phyloP scores from a whole-genome alignment of 2,797 vertebrate species.

The Acanthornis magna region DNA sequence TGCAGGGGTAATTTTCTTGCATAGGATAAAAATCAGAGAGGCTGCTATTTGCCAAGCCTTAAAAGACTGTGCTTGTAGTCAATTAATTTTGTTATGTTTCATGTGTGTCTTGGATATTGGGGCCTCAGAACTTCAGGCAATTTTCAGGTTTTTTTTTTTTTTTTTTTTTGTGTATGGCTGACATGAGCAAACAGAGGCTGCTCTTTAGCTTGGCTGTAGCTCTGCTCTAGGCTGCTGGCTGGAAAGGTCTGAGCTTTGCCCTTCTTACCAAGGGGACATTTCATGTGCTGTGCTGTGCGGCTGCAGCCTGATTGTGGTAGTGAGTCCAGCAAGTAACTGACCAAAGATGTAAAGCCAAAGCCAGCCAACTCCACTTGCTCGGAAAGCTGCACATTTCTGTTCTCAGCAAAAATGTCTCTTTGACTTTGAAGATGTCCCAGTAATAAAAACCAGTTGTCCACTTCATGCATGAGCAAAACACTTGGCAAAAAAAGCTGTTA shows the following conservation, averaged over 20 bases:
- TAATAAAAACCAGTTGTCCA: conserved; percentile 24
- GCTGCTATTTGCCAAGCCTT: background rate
- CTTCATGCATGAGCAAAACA: background rate
- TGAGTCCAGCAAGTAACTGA: background rate
- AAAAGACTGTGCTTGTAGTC: background rate
- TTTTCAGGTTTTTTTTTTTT: background rate
- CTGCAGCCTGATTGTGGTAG: background rate
- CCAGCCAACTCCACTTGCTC: background rate
- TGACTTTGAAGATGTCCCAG: background rate
- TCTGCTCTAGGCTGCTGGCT: background rate
- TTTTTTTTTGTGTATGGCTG: background rate
- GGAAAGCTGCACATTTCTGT: background rate
- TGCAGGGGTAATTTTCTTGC: conserved; percentile 8
- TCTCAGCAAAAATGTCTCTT: background rate
- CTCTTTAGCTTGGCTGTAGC: background rate
- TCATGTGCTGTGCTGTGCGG: background rate
- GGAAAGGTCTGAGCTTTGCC: background rate
- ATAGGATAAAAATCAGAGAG: background rate
- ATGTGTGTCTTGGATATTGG: background rate
- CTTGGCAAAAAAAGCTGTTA: background rate
- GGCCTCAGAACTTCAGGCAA: background rate
- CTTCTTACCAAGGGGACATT: background rate
- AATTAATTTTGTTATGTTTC: background rate
- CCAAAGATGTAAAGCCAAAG: background rate
- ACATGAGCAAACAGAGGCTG: background rate